Evolutionary conservation across 1,140 invertebrate species (phyloP), one percentile per base, ranked within the genome.

Genomic region (Druon quercuslanigerum): DNA sequence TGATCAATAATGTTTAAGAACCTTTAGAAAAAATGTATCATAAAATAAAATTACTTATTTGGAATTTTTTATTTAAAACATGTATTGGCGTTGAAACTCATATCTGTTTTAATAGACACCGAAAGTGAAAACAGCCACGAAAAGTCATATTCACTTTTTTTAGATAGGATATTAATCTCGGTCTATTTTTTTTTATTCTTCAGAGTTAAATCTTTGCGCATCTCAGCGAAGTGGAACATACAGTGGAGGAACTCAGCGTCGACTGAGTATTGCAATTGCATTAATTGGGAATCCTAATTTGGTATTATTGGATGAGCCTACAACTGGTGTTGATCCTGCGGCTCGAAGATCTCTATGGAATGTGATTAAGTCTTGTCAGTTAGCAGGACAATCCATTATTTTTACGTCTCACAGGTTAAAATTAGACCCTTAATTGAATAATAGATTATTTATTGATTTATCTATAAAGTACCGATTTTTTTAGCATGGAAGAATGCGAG

Each of bases 231-330:
- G 92, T 84, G 89, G 88, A 51, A 92, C 90, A 11, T 96, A 95
- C 85, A 98, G 97, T 87, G 97, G 97, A 13, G 98, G 98, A 0
- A 99, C 98, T 83, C 99, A 98, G 87, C 93, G 98, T 56, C 99
- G 99, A 89, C 91, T 99, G 40, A 98, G 96, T 81, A 97, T 98
- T 52, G 98, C 98, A 0, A 94, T 99, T 70, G 96, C 98, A 12
- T 90, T 99, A 46, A 93, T 97, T 50, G 96, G 95, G 40, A 94
- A 94, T 89, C 96, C 96, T 46, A 92, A 93, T 51, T 92, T 97
- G 50, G 92, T 95, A 82, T 93, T 97, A 79, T 88, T 97, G 86
- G 96, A 95, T 86, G 95, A 95, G 87, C 94, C 94, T 33, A 95
- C 94, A 0, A 94, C 94, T 20, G 94, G 96, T 66, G 96, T 97